Evolutionary conservation across 1,140 invertebrate species (phyloP), one percentile per base, ranked within the genome.

Genomic region (Dryas iulia): DNA sequence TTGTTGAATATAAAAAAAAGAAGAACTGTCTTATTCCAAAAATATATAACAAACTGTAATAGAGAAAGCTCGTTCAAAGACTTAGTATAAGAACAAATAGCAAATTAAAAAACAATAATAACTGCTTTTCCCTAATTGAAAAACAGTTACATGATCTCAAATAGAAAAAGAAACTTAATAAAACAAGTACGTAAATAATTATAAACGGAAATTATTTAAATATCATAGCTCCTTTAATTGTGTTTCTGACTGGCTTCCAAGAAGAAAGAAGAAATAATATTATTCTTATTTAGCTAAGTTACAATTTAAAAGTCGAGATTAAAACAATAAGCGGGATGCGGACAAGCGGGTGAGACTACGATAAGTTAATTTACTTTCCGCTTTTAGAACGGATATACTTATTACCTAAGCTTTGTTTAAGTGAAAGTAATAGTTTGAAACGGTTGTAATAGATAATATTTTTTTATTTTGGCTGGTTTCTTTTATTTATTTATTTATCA

Each of bases 341-440:
- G 59, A 53, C 26, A 39, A 26, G 33, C 35, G 23, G 58, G 58
- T 28, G 33, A 47, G 39, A 47, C 35, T 35, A 14, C 23, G 24
- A 62, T 18, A 62, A 62, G 59, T 62, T 62, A 62, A 62, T 62
- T 62, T 62, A 62, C 52, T 47, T 47, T 11, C 35, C 35, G 24
- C 39, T 62, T 47, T 47, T 47, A 24, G 12, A 53, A 24, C 14
- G 59, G 25, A 62, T 25, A 61, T 47, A 47, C n/a, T 61, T 52
- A 62, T 47, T 35, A 8, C 21, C 39, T 52, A 30, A 47, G 39
- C 39, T 47, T 3, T n/a, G n/a, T n/a, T n/a, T 47, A 47, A 47
- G 39, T 47, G 18, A 47, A 47, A 18, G 39, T 47, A 47, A 47
- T 21, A 47, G 39, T 47, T 47, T 47, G 8, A 47, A 47, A 18